phyloP scores from a whole-genome alignment of 2,797 vertebrate species.

The Halcyon badia region DNA sequence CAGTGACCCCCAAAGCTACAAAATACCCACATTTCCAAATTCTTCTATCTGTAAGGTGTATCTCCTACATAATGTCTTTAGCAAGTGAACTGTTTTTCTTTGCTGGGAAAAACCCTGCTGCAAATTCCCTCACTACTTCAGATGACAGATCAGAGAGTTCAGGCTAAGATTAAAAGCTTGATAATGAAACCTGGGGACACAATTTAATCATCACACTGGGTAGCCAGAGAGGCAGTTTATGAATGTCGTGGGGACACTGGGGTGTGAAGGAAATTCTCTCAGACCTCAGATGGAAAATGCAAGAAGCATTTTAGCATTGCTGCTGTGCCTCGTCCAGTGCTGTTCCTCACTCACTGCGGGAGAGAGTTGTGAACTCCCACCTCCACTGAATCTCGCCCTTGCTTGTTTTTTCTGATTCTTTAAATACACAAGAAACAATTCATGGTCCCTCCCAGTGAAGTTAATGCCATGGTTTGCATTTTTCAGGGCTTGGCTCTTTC shows the following conservation, averaged over 20 bases:
- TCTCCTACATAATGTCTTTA: not conserved
- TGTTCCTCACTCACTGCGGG: not conserved
- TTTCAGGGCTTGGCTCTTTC: not conserved
- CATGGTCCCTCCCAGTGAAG: not conserved
- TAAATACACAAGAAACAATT: not conserved
- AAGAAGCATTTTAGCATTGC: not conserved
- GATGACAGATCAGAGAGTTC: slow-evolving; percentile 39
- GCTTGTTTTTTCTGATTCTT: slow-evolving; percentile 28
- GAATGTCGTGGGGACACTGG: not conserved
- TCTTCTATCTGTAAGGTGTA: not conserved
- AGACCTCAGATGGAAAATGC: not conserved
- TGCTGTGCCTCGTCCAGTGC: not conserved
- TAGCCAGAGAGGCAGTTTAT: not conserved
- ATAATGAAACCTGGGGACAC: slow-evolving; percentile 30
- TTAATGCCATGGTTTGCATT: not conserved
- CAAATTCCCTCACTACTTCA: slow-evolving; percentile 22
- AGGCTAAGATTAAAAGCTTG: slow-evolving; percentile 50
- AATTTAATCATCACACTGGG: not conserved
- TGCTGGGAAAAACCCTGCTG: slow-evolving; percentile 15
- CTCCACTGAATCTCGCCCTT: slow-evolving; percentile 1
- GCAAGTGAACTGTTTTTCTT: slow-evolving; percentile 11
- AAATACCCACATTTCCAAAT: not conserved
- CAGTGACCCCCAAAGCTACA: not conserved
- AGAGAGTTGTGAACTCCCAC: not conserved
- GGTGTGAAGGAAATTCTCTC: not conserved